Base-by-base conservation (phyloP, 2,797 vertebrate genomes). In the Acanthis flammea region DNA sequence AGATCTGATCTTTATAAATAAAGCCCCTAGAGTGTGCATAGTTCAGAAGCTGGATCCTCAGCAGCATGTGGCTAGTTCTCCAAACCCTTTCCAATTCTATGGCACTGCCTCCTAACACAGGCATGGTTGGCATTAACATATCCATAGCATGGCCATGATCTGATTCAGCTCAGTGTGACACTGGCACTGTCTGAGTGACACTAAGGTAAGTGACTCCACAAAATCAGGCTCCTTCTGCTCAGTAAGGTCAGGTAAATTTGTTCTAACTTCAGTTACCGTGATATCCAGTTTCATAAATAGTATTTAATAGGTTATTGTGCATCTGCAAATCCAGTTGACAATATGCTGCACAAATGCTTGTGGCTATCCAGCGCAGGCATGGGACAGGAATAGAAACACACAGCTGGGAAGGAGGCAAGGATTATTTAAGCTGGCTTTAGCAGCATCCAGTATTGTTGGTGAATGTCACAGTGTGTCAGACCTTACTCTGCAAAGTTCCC, bases 381-480 rank as follows among this genome's bases (percentile, higher is more conserved):
- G 47, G 78, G 42, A 73, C 91, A 90, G 82, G 95, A 95, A 96
- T 92, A 95, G 96, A 92, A 96, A 94, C 91, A 63, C 65, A 48
- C 89, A 95, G 96, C 94, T 96, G 93, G 94, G 72, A 73, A 95
- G 81, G 65, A 91, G 82, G 85, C 80, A 91, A 92, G 53, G 72
- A 57, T 94, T 73, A 61, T 96, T 91, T 77, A n/a, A 83, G 75
- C 81, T 77, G 94, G 81, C 39, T 77, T 90, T 91, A 79, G 82
- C 82, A 90, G 68, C 48, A 30, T 25, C 48, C 78, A 65, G 42
- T 51, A 21, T 19, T 76, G 67, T 15, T 80, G 75, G 78, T 83
- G 78, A 86, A 77, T 65, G 72, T 67, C 89, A 85, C 78, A 67
- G 81, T 1, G 2, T 31, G 55, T 35, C 82, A 88, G 72, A 68